A percentile compares a stretch with the other conserved stretches of the same genome.
phyloP scores from a whole-genome alignment of 2,888 invertebrate species.

The Anorthoa munda region DNA sequence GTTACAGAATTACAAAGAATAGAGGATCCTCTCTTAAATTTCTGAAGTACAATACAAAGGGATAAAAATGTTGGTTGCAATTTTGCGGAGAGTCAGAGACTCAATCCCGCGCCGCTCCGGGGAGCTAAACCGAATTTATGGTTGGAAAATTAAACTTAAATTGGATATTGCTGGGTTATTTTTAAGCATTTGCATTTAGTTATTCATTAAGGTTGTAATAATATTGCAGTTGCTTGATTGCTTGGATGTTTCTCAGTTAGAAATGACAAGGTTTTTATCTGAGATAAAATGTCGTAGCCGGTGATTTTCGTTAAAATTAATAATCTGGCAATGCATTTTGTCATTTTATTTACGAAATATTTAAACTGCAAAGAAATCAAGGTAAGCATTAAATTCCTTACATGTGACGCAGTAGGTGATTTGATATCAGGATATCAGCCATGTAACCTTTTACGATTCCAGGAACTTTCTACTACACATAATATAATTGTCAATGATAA shows the following conservation, averaged over 20 bases:
- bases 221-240: constrained; percentile 68
- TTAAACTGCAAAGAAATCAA: background rate
- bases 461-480: background rate
- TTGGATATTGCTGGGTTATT: constrained; percentile 87
- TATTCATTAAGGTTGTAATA: constrained; percentile 77
- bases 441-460: constrained; percentile 16
- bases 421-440: constrained; percentile 15
- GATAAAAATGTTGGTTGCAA: constrained; percentile 88
- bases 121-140: constrained; percentile 90
- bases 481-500: constrained; percentile 12
- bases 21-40: constrained; percentile 82
- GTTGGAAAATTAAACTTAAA: constrained; percentile 90
- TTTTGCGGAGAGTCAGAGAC: constrained; percentile 82
- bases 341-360: background rate
- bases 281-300: no score
- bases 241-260: background rate
- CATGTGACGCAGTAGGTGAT: background rate
- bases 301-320: no score
- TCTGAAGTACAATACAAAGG: constrained; percentile 85
- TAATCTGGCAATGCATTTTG: background rate
- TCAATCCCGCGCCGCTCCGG: constrained; percentile 84
- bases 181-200: constrained; percentile 85
- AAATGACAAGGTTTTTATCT: background rate
- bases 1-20: constrained; percentile 83
- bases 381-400: background rate